Conservation (phyloP, 2,113 vertebrate genomes). For the Chauna torquata region DNA sequence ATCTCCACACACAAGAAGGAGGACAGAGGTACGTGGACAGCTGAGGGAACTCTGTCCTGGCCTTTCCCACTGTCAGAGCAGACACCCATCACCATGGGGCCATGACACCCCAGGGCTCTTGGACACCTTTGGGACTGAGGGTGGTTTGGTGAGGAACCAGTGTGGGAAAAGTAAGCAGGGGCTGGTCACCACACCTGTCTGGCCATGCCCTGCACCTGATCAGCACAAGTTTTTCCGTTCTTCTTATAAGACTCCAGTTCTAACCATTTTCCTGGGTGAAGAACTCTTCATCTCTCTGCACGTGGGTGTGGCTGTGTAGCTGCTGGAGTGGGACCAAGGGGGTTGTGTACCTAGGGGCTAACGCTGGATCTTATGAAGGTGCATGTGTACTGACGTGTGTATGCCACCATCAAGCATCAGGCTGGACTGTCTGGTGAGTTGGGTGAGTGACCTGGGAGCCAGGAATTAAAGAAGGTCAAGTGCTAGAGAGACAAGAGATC, state of each 20-base stretch:
- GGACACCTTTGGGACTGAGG: not conserved
- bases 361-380: fast-evolving
- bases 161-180: not conserved
- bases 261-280: not conserved
- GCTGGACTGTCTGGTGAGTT: not conserved
- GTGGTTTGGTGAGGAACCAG: not conserved
- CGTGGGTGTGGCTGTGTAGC: not conserved
- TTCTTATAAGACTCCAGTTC: not conserved
- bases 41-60: fast-evolving
- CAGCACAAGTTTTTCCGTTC: not conserved
- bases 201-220: not conserved
- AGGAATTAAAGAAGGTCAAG: not conserved
- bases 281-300: not conserved
- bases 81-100: not conserved
- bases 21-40: not conserved
- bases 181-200: not conserved
- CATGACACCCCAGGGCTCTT: not conserved
- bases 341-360: fast-evolving
- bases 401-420: fast-evolving
- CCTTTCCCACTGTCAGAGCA: no score
- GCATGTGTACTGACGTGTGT: fast-evolving
- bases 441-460: not conserved
- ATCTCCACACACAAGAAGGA: not conserved
- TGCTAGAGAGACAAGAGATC: not conserved
- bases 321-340: not conserved